Evolutionary conservation across 2,113 vertebrate species (phyloP).

Genomic region (Vulpes ferrilata): DNA sequence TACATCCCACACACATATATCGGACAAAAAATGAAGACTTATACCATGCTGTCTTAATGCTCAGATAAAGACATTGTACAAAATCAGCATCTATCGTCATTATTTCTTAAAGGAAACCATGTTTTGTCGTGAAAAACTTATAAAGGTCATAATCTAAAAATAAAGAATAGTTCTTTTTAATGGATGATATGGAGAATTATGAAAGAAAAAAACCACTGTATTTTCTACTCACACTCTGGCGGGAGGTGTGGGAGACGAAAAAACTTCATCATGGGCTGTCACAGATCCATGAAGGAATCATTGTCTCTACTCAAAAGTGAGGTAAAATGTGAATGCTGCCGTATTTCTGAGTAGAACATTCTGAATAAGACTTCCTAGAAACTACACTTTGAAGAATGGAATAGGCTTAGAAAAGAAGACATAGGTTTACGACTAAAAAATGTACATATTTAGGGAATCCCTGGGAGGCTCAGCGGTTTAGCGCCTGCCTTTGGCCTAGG

Average conservation of each 20-base stretch:
- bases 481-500: too few relatives aligned
- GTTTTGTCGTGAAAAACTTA: slow-evolving; percentile 11
- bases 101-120: background rate
- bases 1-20: background rate
- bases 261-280: background rate
- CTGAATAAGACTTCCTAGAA: background rate
- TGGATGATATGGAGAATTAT: background rate
- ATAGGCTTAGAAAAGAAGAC: background rate
- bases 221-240: background rate
- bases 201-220: background rate
- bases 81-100: background rate
- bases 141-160: slow-evolving; percentile 51
- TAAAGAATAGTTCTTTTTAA: background rate
- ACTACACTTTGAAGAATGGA: background rate
- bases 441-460: background rate
- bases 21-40: background rate
- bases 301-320: background rate
- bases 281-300: background rate
- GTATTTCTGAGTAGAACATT: background rate
- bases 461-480: too few relatives aligned
- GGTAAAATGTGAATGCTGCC: background rate
- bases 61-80: background rate
- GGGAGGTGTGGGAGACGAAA: background rate
- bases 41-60: background rate
- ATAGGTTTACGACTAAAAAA: background rate